These are phyloP conservation scores for Diachasma alloeum DNA, from an alignment of 1,140 invertebrate species.

Conservation along the genomic window DNA sequence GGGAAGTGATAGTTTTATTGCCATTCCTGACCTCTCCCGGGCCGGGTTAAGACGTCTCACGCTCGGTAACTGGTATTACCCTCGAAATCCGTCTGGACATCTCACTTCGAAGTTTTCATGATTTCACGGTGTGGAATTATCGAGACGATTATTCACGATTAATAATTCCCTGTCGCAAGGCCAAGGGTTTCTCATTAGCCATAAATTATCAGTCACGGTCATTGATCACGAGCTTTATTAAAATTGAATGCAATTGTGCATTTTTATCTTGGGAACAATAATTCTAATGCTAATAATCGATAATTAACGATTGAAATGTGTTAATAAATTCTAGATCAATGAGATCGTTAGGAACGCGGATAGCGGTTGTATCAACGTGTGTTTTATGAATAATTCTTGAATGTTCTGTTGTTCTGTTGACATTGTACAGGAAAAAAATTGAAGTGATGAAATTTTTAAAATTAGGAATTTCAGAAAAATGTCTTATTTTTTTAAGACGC, in stretches of 20 bases:
- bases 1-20: conserved; percentile 34
- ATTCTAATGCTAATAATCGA: background rate
- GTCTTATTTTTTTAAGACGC: too few relatives aligned
- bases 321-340: background rate
- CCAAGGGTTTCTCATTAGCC: background rate
- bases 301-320: background rate
- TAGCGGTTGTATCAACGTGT: background rate
- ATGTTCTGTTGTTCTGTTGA: background rate
- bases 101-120: background rate
- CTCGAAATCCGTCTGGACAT: background rate
- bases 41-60: conserved; percentile 23
- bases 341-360: background rate
- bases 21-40: conserved; percentile 29
- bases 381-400: background rate
- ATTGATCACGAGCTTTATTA: background rate
- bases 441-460: too few relatives aligned
- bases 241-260: background rate
- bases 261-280: background rate
- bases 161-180: background rate
- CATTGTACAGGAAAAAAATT: background rate
- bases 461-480: too few relatives aligned
- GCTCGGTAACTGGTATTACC: background rate
- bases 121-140: background rate
- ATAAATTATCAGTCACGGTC: background rate
- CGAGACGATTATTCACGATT: background rate